Conservation (phyloP, 2,888 invertebrate genomes). For the Callimorpha dominula region DNA sequence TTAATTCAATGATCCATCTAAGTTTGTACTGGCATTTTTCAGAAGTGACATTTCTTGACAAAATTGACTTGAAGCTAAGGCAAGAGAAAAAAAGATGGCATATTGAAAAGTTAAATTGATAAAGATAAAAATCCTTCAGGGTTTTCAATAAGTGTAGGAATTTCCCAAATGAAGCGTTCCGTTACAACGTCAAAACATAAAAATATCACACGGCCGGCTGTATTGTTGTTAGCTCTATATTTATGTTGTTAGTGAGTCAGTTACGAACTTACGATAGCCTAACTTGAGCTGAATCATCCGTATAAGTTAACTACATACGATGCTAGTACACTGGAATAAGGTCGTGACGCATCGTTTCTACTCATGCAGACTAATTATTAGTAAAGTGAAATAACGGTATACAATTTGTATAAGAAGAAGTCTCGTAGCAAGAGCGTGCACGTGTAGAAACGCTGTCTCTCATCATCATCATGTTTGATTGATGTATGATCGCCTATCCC, state of each 20-base stretch:
- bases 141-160: slow-evolving; percentile 11
- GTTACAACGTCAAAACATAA: slow-evolving; percentile 9
- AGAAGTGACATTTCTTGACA: not conserved
- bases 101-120: not conserved
- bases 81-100: not conserved
- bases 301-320: slow-evolving; percentile 61
- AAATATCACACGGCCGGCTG: slow-evolving; percentile 19
- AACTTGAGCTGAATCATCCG: slow-evolving; percentile 74
- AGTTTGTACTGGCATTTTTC: not conserved
- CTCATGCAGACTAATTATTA: slow-evolving; percentile 62
- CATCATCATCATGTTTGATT: slow-evolving; percentile 63
- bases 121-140: not conserved
- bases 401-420: slow-evolving; percentile 32
- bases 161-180: slow-evolving; percentile 29
- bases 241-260: slow-evolving; percentile 68
- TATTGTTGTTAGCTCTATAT: slow-evolving; percentile 32
- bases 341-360: slow-evolving; percentile 72
- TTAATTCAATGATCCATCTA: slow-evolving; percentile 3
- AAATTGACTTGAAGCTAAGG: not conserved
- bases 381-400: slow-evolving; percentile 51
- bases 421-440: slow-evolving; percentile 19
- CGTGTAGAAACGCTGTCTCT: slow-evolving; percentile 39
- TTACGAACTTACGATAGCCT: slow-evolving; percentile 67
- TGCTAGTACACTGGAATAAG: slow-evolving; percentile 68
- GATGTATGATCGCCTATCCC: slow-evolving; percentile 59